Evolutionary conservation across 2,888 invertebrate genomes (phyloP), one percentile per base, ranked within the genome.

Genomic region (Pseudanteris insignis): DNA sequence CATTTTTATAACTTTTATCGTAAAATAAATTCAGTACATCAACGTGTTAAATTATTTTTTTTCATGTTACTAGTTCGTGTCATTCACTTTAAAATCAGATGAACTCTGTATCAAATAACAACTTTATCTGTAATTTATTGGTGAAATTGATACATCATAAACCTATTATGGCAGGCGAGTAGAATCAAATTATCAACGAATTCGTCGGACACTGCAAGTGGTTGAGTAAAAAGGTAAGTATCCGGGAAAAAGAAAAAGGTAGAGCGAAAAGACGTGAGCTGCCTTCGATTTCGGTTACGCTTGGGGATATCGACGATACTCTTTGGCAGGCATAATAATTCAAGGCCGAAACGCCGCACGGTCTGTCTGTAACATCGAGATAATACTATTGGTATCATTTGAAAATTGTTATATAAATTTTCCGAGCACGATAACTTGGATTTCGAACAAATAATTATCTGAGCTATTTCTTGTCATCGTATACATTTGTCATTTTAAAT

Each of bases 51-150:
- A n/a, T n/a, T n/a, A n/a, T n/a, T n/a, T n/a, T n/a, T n/a, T n/a
- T n/a, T n/a, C n/a, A n/a, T n/a, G n/a, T n/a, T n/a, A n/a, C n/a
- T n/a, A n/a, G n/a, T n/a, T n/a, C n/a, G n/a, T n/a, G n/a, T n/a
- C n/a, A 18, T 18, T 6, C 25, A 59, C 70, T 74, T 7, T 72
- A 74, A 73, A 70, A 73, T 72, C 72, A 71, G 72, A 69, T 76
- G 75, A 74, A 76, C 70, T n/a, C n/a, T n/a, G n/a, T n/a, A n/a
- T n/a, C 18, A 3, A 21, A 51, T 41, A 44, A 54, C 43, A 36
- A 36, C 30, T 38, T 41, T 24, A 43, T 15, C 37, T 32, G 37
- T 28, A 47, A 58, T 58, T 54, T 54, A 44, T 38, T 38, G 14
- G 41, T 38, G 55, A 66, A 69, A 71, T 69, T 70, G 69, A 71